These are phyloP conservation scores for Laupala kohalensis DNA, from an alignment of 1,140 invertebrate species.

Conservation along the genomic window DNA sequence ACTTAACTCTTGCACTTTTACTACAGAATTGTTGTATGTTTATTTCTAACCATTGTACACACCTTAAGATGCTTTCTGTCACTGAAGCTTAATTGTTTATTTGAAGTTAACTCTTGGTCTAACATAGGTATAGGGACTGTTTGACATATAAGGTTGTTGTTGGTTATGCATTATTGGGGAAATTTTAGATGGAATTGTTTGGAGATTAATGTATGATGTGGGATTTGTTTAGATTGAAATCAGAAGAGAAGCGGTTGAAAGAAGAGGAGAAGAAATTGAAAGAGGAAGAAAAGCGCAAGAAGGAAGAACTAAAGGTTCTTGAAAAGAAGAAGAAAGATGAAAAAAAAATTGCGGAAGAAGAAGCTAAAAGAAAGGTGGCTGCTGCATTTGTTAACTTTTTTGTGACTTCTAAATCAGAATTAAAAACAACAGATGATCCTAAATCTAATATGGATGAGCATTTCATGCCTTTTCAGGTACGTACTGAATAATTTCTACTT, in stretches of 20 bases:
- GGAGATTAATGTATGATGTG: background rate
- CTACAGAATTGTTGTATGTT: background rate
- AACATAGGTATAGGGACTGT: background rate
- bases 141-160: background rate
- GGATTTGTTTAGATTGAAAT: conserved; percentile 6
- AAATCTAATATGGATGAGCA: conserved; percentile 13
- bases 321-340: conserved; percentile 44
- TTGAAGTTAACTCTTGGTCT: background rate
- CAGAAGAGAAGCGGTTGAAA: conserved; percentile 12
- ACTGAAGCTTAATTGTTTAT: background rate
- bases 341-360: conserved; percentile 25
- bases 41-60: background rate
- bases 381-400: conserved; percentile 69
- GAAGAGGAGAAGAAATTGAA: conserved; percentile 27
- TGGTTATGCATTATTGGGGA: background rate
- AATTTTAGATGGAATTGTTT: background rate
- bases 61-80: background rate
- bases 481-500: too few relatives aligned
- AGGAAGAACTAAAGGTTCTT: conserved; percentile 45
- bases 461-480: conserved; percentile 19
- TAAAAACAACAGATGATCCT: conserved; percentile 25
- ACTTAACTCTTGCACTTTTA: too few relatives aligned
- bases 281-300: conserved; percentile 43
- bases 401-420: conserved; percentile 45
- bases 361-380: conserved; percentile 50